These are phyloP conservation scores for Mirza zaza DNA, from an alignment of 2,113 vertebrate species.

Conservation along the genomic window DNA sequence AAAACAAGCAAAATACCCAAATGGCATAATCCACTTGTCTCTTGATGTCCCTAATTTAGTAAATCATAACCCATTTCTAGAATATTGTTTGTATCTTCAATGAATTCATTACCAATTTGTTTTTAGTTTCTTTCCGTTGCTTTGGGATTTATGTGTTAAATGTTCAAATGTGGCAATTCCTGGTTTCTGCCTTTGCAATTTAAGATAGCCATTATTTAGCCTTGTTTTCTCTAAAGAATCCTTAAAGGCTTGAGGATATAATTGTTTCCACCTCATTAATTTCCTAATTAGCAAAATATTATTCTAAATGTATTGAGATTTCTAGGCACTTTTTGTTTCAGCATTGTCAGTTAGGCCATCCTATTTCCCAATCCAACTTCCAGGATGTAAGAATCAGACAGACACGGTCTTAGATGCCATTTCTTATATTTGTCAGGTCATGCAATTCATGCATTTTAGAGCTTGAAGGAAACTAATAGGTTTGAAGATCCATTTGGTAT, in stretches of 20 bases:
- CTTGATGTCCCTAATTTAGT: not conserved
- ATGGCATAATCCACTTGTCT: conserved; percentile 18
- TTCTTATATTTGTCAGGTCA: not conserved
- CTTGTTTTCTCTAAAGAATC: conserved; percentile 29
- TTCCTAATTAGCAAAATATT: conserved; percentile 49
- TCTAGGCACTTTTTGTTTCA: conserved; percentile 5
- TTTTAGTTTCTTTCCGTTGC: conserved; percentile 24
- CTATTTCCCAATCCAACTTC: not conserved
- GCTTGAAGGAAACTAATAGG: not conserved
- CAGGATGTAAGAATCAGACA: not conserved
- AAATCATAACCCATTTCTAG: conserved; percentile 21
- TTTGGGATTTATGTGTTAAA: conserved; percentile 22
- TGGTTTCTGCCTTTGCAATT: conserved; percentile 23
- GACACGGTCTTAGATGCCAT: not conserved
- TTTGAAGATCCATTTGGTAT: not conserved
- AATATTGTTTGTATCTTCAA: conserved; percentile 22
- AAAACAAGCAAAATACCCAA: conserved; percentile 33
- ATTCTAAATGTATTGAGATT: conserved; percentile 43
- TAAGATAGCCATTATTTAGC: conserved; percentile 34
- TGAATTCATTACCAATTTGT: not conserved
- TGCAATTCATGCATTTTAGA: not conserved
- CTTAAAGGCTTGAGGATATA: conserved; percentile 39
- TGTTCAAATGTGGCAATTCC: conserved; percentile 28
- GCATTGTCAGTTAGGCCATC: not conserved
- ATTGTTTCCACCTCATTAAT: conserved; percentile 45